Conservation (phyloP, 2,797 vertebrate species). For the Apogon talboti region DNA sequence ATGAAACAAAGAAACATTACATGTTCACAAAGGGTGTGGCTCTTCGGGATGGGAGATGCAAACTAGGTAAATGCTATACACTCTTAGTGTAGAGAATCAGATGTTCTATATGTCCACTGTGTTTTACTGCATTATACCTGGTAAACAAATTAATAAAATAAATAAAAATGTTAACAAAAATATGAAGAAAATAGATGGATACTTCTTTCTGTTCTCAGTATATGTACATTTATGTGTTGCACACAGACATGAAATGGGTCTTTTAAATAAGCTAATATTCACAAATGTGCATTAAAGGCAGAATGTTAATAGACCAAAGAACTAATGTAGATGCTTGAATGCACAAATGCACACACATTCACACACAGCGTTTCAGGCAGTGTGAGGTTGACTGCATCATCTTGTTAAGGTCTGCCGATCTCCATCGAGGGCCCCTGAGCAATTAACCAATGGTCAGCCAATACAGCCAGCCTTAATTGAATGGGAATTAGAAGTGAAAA, state of each 20-base stretch:
- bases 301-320: not conserved
- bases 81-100: no score
- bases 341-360: not conserved
- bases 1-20: no score
- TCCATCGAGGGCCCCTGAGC: constrained; percentile 61
- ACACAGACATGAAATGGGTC: constrained; percentile 1
- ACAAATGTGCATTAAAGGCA: not conserved
- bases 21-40: no score
- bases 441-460: constrained; percentile 76
- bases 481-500: constrained; percentile 76
- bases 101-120: no score
- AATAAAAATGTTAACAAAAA: not conserved
- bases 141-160: not conserved
- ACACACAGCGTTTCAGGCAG: not conserved
- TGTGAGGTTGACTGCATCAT: constrained; percentile 19
- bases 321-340: not conserved
- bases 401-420: constrained; percentile 54
- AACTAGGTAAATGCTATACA: no score
- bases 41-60: no score
- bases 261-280: constrained; percentile 16
- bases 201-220: no score
- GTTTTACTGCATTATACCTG: no score
- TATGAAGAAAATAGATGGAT: no score
- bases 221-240: not conserved
- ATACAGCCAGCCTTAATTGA: constrained; percentile 78